Conservation (phyloP, 2,113 vertebrate genomes). For the Acinonyx jubatus region DNA sequence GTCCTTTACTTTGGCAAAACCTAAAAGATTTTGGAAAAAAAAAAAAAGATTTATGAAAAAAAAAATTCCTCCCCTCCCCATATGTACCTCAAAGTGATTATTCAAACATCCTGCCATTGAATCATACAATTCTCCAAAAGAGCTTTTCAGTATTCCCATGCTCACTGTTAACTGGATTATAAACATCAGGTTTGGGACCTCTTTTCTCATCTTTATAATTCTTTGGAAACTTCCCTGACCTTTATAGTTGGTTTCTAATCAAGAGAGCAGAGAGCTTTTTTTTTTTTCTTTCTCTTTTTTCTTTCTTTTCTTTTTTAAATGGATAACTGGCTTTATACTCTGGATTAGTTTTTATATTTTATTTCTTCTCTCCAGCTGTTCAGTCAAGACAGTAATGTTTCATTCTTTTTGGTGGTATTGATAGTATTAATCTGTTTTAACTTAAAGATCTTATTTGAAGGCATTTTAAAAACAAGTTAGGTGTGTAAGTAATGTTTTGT, state of each 20-base stretch:
- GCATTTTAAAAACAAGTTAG: slow-evolving; percentile 55
- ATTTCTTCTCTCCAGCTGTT: slow-evolving; percentile 1
- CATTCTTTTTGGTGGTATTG: not conserved
- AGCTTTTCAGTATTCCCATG: not conserved
- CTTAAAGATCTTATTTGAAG: slow-evolving; percentile 19
- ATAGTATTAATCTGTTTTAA: not conserved
- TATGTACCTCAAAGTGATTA: not conserved
- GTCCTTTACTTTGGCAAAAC: slow-evolving; percentile 3
- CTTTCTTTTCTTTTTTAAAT: not conserved
- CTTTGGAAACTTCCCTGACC: slow-evolving; percentile 21
- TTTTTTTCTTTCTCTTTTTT: not conserved
- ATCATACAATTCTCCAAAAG: not conserved
- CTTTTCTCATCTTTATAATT: not conserved
- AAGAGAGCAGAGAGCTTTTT: slow-evolving; percentile 41
- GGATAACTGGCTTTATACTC: slow-evolving; percentile 15
- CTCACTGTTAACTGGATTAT: slow-evolving; percentile 34
- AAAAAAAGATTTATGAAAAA: not conserved
- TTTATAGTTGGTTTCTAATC: slow-evolving; percentile 32
- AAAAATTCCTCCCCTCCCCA: not conserved
- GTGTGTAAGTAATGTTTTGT: slow-evolving; percentile 52
- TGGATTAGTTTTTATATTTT: slow-evolving; percentile 47
- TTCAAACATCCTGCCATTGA: not conserved
- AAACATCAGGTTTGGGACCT: not conserved
- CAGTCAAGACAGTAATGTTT: not conserved
- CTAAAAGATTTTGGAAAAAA: not conserved